Evolutionary conservation across 1,140 invertebrate genomes (phyloP).

Genomic region (Eueides isabella): DNA sequence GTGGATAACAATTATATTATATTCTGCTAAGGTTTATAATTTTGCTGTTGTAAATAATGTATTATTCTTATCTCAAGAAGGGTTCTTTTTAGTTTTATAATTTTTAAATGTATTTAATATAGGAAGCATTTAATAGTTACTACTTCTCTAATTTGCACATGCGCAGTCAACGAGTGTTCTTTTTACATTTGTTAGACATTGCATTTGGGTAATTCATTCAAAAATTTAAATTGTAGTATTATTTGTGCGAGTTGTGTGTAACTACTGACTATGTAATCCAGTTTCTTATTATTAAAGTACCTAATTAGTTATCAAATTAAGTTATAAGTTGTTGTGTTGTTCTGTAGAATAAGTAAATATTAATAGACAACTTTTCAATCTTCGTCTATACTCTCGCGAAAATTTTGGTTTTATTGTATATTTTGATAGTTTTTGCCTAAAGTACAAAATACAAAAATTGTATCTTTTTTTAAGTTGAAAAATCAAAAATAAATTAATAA

Average conservation of each 20-base stretch:
- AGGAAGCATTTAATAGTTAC: slow-evolving; percentile 59
- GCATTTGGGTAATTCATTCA: not conserved
- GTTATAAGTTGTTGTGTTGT: not conserved
- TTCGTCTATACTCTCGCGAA: not conserved
- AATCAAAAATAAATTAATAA: not conserved
- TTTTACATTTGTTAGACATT: slow-evolving; percentile 43
- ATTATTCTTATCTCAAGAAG: not conserved
- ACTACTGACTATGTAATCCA: slow-evolving; percentile 8
- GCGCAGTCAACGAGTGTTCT: slow-evolving; percentile 70
- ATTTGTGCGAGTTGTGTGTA: not conserved
- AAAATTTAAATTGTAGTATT: not conserved
- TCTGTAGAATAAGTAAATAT: no score
- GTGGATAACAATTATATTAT: slow-evolving; percentile 8
- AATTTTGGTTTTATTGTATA: not conserved
- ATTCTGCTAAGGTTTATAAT: not conserved
- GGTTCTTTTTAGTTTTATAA: not conserved
- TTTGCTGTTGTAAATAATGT: not conserved
- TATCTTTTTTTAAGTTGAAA: not conserved
- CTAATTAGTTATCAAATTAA: not conserved
- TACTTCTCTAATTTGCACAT: slow-evolving; percentile 48
- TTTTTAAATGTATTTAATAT: not conserved
- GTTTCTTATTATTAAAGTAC: not conserved
- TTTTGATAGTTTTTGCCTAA: not conserved
- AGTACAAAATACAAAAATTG: no score
- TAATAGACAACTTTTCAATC: not conserved